A percentile compares a stretch with the other conserved stretches of the same genome.
Evolutionary conservation across 2,113 vertebrate genomes (phyloP).

Genomic region (Sminthopsis crassicaudata): DNA sequence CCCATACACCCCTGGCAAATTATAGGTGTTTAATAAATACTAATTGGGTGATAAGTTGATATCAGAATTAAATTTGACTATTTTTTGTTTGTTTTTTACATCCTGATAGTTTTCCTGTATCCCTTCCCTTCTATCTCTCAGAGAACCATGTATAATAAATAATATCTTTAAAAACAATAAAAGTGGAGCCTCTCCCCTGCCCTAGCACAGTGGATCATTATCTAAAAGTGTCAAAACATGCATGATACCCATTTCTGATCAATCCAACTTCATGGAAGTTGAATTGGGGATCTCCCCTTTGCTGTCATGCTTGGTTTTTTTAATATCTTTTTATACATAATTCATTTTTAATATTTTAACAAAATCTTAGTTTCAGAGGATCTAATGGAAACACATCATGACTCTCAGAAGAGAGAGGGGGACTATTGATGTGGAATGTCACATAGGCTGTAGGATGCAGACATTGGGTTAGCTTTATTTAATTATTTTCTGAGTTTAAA

Average conservation of each 20-base stretch:
- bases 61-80: not conserved
- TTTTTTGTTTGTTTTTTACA: not conserved
- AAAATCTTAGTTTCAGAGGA: not conserved
- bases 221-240: not conserved
- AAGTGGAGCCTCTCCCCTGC: no score
- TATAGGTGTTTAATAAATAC: not conserved
- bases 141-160: not conserved
- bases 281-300: not conserved
- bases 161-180: not conserved
- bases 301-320: not conserved
- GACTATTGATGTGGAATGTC: not conserved
- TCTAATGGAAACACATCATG: not conserved
- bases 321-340: not conserved
- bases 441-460: not conserved
- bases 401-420: not conserved
- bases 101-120: not conserved
- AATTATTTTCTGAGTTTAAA: not conserved
- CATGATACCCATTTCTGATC: not conserved
- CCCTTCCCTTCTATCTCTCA: no score
- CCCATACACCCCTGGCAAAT: no score
- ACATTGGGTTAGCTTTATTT: not conserved
- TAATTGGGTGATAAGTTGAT: not conserved
- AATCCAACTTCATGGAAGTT: not conserved
- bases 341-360: not conserved
- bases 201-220: not conserved